Base-by-base conservation (phyloP, 2,888 invertebrate species). In the Herminia tarsipennalis region DNA sequence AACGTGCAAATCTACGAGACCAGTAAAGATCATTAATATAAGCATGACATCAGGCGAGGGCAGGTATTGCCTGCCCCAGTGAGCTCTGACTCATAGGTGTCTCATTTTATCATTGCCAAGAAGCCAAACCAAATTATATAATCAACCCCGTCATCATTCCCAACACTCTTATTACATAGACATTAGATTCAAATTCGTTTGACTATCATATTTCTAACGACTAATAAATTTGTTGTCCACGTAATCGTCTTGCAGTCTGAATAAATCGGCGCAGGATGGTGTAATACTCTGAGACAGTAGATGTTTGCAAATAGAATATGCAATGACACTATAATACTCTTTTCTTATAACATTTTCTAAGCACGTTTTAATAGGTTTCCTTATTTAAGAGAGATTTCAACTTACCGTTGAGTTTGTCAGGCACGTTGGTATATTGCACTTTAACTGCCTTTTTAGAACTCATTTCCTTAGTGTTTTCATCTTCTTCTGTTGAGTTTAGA, bases 231-330 rank as follows among this genome's bases (percentile, higher is more conserved):
- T 66, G 70, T 64, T 44, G 55, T 48, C 65, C 59, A 73, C 76
- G 80, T 81, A 84, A 85, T 83, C 71, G 78, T 73, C 76, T 77
- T 76, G 78, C 75, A 66, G 79, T 80, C 79, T 78, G 85, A 86
- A 87, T 86, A 84, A 83, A 83, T 76, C 73, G 70, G 68, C 68
- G 50, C 55, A 63, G 64, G 64, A 70, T 86, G 79, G 78, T 73
- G 85, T 81, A 82, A 87, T 75, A 63, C 60, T 32, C 57, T 58
- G 57, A 63, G 63, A 60, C 57, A 48, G 52, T 47, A 14, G 25
- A 70, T 73, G 74, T 78, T 78, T 85, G 81, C 83, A 76, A 85
- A 84, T 77, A 71, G 70, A 73, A 69, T 74, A 67, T 62, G 63
- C 64, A 70, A 70, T 63, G 61, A 72, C 63, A 52, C 37, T 63